phyloP scores from a whole-genome alignment of 2,113 vertebrate species.

The Ptilorrhoa leucosticta region DNA sequence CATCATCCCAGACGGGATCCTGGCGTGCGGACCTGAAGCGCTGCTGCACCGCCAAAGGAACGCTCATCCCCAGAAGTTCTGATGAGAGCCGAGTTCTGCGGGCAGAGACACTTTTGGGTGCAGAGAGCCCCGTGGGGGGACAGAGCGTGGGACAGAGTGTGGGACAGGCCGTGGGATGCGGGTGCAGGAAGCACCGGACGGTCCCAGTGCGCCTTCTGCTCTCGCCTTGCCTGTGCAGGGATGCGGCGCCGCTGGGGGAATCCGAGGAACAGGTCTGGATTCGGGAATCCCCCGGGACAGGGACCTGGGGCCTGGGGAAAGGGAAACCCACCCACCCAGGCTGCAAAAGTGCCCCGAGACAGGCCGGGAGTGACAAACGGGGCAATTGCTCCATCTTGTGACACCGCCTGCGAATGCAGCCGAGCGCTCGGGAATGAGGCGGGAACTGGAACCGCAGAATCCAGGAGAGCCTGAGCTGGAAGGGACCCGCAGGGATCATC shows the following conservation, averaged over 20 bases:
- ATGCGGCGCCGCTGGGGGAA: rapidly evolving
- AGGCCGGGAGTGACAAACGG: neutral
- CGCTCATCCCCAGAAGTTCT: neutral
- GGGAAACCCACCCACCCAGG: rapidly evolving
- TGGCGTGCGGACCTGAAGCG: rapidly evolving
- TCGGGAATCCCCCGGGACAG: neutral
- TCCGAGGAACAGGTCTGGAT: neutral
- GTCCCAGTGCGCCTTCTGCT: rapidly evolving
- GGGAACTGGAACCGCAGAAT: neutral
- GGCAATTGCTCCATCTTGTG: constrained; percentile 56
- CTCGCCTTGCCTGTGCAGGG: neutral
- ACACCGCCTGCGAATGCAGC: neutral
- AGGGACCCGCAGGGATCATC: neutral
- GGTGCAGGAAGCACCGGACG: neutral
- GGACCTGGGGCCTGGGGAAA: neutral
- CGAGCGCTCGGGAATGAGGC: rapidly evolving
- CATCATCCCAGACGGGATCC: neutral
- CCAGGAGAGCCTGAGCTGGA: rapidly evolving
- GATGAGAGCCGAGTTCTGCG: neutral
- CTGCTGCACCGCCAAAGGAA: rapidly evolving
- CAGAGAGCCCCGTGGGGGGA: neutral
- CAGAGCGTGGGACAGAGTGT: rapidly evolving
- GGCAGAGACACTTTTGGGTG: neutral
- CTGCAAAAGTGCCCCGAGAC: rapidly evolving
- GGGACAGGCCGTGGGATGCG: neutral